These are phyloP conservation scores for Nemoura dubitans DNA, from an alignment of 2,888 invertebrate species.

Conservation along the genomic window DNA sequence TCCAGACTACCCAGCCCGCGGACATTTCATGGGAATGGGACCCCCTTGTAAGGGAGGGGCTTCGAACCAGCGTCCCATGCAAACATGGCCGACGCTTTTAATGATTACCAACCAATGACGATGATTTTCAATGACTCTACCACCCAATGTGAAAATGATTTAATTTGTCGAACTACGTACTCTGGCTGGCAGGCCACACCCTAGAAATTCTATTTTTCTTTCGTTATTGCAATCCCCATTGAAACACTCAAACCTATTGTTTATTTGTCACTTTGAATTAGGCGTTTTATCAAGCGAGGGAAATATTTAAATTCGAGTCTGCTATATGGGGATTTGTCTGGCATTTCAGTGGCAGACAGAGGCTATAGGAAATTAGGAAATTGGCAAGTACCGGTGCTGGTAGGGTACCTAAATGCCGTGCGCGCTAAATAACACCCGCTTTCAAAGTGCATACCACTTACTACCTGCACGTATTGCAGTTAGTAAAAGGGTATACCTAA, in stretches of 20 bases:
- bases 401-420: no score
- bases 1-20: constrained; percentile 14
- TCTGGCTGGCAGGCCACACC: constrained; percentile 37
- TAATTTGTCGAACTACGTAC: constrained; percentile 40
- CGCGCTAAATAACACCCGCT: no score
- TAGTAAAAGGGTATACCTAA: no score
- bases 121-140: constrained; percentile 42
- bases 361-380: no score
- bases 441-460: no score
- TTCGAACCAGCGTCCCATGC: constrained; percentile 35
- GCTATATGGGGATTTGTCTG: not conserved
- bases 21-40: not conserved
- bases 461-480: no score
- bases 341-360: no score
- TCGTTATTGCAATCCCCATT: not conserved
- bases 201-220: constrained; percentile 38
- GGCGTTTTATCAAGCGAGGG: constrained; percentile 27
- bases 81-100: constrained; percentile 38
- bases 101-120: constrained; percentile 41
- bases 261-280: constrained; percentile 40
- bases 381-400: no score
- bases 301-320: constrained; percentile 34
- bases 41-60: constrained; percentile 36
- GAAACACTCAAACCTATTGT: constrained; percentile 19
- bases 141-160: constrained; percentile 42